Evolutionary conservation across 2,797 vertebrate species (phyloP).

Genomic region (Clarias laeviceps): DNA sequence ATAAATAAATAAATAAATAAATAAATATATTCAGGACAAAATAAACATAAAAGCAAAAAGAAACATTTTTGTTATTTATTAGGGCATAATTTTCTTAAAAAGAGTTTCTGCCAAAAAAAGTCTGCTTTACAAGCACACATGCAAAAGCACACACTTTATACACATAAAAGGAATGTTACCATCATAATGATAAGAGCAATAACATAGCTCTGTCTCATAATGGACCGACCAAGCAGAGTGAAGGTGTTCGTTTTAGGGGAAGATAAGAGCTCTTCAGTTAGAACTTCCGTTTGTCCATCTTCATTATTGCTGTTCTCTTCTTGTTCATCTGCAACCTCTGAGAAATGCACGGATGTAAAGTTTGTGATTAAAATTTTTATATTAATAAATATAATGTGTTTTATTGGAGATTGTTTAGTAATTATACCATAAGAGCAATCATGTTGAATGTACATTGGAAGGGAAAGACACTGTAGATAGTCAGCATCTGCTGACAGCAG

Average conservation of each 20-base stretch:
- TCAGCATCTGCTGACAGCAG: conserved; percentile 38
- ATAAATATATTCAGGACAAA: not conserved
- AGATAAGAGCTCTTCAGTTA: conserved; percentile 1
- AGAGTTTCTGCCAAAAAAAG: not conserved
- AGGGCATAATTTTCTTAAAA: not conserved
- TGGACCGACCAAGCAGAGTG: conserved; percentile 69
- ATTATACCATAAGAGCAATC: conserved; percentile 36
- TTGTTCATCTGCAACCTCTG: conserved; percentile 22
- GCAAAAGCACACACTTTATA: conserved; percentile 15
- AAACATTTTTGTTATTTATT: not conserved
- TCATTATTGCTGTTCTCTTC: conserved; percentile 9
- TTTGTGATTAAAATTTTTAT: not conserved
- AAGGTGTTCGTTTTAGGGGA: conserved; percentile 64
- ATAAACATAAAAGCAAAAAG: not conserved
- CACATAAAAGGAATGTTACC: conserved; percentile 63
- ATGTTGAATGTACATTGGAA: conserved; percentile 47
- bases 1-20: too few species aligned
- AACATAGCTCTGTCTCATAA: conserved; percentile 82
- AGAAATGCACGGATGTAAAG: not conserved
- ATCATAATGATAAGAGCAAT: conserved; percentile 80
- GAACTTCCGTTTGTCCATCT: conserved; percentile 9
- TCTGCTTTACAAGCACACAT: not conserved
- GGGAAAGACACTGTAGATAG: conserved; percentile 37
- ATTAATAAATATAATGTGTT: not conserved
- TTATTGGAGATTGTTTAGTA: not conserved